A percentile compares a stretch with the other conserved stretches of the same genome.
Evolutionary conservation across 2,797 vertebrate genomes (phyloP).

Genomic region (Xenopus petersii): DNA sequence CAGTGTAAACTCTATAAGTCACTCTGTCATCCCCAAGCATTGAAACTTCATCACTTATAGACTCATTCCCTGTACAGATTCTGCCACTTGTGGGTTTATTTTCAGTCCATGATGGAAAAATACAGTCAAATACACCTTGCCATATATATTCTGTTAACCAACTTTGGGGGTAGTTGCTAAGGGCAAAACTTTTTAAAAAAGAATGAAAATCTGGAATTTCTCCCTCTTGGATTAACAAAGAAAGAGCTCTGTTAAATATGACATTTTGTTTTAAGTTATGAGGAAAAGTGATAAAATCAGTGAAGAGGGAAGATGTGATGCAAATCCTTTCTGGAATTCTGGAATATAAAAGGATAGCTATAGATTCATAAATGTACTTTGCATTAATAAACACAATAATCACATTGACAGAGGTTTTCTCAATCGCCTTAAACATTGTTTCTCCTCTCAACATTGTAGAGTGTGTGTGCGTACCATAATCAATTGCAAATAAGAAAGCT

Average conservation of each 20-base stretch:
- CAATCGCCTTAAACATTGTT: too few species aligned
- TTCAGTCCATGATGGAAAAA: too few species aligned
- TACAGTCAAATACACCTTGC: too few species aligned
- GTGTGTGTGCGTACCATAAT: neutral
- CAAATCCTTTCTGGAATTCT: neutral
- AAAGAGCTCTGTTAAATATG: constrained; percentile 10
- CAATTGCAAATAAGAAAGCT: constrained; percentile 1
- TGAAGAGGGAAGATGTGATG: constrained; percentile 14
- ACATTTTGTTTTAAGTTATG: too few species aligned
- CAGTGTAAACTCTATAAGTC: constrained; percentile 1
- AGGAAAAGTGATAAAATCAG: neutral
- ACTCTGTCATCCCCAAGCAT: neutral
- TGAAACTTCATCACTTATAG: neutral
- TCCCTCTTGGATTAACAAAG: too few species aligned
- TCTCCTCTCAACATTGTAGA: too few species aligned
- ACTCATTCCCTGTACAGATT: constrained; percentile 5
- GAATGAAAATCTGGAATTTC: too few species aligned
- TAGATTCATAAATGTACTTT: neutral
- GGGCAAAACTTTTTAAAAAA: too few species aligned
- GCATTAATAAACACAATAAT: constrained; percentile 4
- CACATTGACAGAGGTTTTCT: neutral
- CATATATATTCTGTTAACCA: too few species aligned
- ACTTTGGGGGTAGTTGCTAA: too few species aligned
- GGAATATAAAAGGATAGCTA: neutral
- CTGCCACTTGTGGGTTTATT: too few species aligned